Conservation (phyloP, 2,113 vertebrate genomes). For the Psittacus erithacus region DNA sequence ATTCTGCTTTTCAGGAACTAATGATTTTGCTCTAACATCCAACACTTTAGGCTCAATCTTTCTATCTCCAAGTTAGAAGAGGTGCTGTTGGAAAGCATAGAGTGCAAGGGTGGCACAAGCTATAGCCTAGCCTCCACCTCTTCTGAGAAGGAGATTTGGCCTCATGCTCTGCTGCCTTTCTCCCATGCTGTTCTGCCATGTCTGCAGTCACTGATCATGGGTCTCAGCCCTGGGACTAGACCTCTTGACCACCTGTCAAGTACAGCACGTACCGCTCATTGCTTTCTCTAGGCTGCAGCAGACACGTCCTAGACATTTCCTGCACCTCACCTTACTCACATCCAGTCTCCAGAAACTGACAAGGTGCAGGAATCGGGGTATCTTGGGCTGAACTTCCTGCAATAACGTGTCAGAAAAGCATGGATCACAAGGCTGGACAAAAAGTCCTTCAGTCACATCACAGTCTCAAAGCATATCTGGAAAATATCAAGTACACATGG, state of each 20-base stretch:
- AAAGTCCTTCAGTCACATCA: background rate
- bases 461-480: background rate
- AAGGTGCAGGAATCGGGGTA: background rate
- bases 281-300: background rate
- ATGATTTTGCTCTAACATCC: background rate
- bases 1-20: background rate
- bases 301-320: accelerated
- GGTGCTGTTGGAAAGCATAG: background rate
- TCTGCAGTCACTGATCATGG: accelerated
- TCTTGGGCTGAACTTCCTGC: background rate
- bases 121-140: accelerated
- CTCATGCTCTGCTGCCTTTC: background rate
- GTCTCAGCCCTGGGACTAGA: background rate
- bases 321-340: background rate
- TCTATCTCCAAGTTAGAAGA: background rate
- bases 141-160: background rate
- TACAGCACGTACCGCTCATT: background rate
- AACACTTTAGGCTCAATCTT: background rate
- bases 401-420: background rate
- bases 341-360: background rate
- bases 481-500: background rate
- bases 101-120: background rate
- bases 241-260: too few relatives aligned
- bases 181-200: background rate
- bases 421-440: background rate